These are phyloP conservation scores for Leptatherina wallacei DNA, from an alignment of 2,797 vertebrate genomes.

Conservation along the genomic window DNA sequence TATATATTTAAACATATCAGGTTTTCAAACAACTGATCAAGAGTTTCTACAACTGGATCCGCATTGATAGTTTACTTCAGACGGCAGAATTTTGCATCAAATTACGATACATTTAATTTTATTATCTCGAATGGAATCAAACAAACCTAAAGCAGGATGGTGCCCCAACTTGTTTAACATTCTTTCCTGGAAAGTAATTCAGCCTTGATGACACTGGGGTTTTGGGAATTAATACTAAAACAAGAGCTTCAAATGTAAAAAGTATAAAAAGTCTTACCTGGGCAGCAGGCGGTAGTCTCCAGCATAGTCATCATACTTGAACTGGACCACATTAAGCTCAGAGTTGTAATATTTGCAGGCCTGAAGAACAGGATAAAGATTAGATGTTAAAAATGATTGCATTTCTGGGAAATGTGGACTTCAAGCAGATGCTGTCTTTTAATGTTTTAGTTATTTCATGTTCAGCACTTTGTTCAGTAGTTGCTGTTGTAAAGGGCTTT, in stretches of 20 bases:
- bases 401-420: constrained; percentile 28
- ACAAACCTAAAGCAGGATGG: too few relatives aligned
- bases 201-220: not conserved
- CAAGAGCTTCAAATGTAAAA: not conserved
- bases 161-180: not conserved
- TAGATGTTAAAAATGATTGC: constrained; percentile 40
- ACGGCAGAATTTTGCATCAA: too few relatives aligned
- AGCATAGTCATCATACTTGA: constrained; percentile 93
- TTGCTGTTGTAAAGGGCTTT: too few relatives aligned
- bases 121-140: too few relatives aligned
- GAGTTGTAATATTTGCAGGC: constrained; percentile 97
- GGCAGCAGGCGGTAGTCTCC: constrained; percentile 93
- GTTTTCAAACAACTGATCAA: too few relatives aligned
- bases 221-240: not conserved
- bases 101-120: too few relatives aligned
- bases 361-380: constrained; percentile 75
- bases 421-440: constrained; percentile 4
- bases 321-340: constrained; percentile 92
- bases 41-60: too few relatives aligned
- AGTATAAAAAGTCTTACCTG: constrained; percentile 82
- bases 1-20: too few relatives aligned
- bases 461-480: too few relatives aligned
- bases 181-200: not conserved
- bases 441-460: too few relatives aligned
- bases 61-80: too few relatives aligned